Percentiles rank a stretch among this genome's conserved stretches.
These are phyloP conservation scores for Periophthalmus magnuspinnatus DNA, from an alignment of 2,797 vertebrate genomes.

Conservation along the genomic window DNA sequence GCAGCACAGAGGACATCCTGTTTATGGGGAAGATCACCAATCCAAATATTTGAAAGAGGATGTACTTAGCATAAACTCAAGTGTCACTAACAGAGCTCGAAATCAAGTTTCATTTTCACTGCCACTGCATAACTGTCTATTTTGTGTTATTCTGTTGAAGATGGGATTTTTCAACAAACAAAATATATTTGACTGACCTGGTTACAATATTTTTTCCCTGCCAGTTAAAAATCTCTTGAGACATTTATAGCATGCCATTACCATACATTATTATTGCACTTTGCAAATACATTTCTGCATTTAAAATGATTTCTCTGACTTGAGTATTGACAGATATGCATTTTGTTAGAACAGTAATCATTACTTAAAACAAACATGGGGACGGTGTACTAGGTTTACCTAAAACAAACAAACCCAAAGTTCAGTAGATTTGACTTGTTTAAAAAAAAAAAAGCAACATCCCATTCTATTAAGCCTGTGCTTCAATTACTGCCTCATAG, in stretches of 20 bases:
- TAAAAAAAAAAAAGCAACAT: constrained; percentile 32
- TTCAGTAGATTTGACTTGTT: constrained; percentile 31
- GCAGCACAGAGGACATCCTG: constrained; percentile 63
- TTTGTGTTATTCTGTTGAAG: background rate
- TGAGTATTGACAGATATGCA: background rate
- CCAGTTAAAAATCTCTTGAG: no score
- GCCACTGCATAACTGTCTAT: background rate
- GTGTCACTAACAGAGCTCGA: background rate
- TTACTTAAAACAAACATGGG: constrained; percentile 43
- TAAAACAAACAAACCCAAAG: constrained; percentile 61
- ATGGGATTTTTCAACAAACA: background rate
- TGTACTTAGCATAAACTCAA: background rate
- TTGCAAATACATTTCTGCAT: background rate
- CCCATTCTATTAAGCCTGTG: constrained; percentile 11
- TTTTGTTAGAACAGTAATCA: constrained; percentile 25
- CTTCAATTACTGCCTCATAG: constrained; percentile 6
- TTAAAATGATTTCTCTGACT: background rate
- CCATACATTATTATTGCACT: no score
- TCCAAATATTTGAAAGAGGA: constrained; percentile 47
- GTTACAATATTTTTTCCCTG: background rate
- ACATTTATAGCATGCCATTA: no score
- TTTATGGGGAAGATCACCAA: constrained; percentile 74
- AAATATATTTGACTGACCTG: background rate
- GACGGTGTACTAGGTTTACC: constrained; percentile 17
- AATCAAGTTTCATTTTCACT: background rate